phyloP scores from a whole-genome alignment of 2,888 invertebrate species.

The Phortica magna region DNA sequence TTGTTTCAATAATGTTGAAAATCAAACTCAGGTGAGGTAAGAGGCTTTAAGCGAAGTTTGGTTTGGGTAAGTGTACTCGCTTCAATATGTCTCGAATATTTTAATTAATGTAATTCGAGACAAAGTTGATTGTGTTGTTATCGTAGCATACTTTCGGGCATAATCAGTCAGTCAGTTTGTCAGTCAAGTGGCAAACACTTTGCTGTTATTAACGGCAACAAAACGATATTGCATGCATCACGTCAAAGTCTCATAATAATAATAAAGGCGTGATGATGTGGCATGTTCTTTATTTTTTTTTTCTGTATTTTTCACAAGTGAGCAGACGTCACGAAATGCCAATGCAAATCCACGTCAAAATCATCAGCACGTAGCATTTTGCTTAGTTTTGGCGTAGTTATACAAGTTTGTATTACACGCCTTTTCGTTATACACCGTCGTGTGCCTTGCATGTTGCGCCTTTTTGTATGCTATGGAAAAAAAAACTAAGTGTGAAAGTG shows the following conservation, averaged over 20 bases:
- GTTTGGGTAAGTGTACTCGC: background rate
- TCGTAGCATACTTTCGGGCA: background rate
- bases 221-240: background rate
- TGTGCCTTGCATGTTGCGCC: slow-evolving; percentile 49
- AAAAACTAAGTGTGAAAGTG: slow-evolving; percentile 75
- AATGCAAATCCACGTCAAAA: background rate
- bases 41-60: background rate
- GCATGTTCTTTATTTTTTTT: background rate
- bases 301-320: slow-evolving; percentile 1
- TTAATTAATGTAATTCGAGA: slow-evolving; percentile 70
- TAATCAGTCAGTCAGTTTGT: background rate
- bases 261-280: background rate
- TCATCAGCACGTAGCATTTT: background rate
- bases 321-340: background rate
- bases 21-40: slow-evolving; percentile 57
- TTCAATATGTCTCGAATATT: slow-evolving; percentile 51
- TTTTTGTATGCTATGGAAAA: slow-evolving; percentile 72
- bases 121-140: slow-evolving; percentile 43
- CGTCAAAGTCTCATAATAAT: background rate
- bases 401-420: background rate
- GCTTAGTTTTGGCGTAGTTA: background rate
- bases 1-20: slow-evolving; percentile 55
- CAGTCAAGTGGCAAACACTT: background rate
- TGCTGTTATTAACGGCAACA: background rate
- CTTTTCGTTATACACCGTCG: background rate